Base-by-base conservation (phyloP, 2,113 vertebrate species). In the Regulus satrapa region DNA sequence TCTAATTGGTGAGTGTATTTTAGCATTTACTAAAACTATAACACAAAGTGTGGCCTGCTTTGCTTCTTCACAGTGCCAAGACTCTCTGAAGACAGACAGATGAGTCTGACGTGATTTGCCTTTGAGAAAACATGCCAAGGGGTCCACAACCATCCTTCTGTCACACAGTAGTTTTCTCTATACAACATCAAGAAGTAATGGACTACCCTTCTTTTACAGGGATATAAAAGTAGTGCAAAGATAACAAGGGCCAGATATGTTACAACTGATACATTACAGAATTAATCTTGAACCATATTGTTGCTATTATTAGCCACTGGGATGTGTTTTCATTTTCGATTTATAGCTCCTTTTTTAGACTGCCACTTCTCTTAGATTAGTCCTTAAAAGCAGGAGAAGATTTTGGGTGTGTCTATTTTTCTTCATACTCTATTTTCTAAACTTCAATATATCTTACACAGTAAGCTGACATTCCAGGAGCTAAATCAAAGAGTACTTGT, bases 21-120 rank as follows among this genome's bases (percentile, higher is more conserved):
- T 73, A 18, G 13, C 41, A 52, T 18, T 79, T 62, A 48, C 12
- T 66, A 56, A 80, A 88, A 43, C 31, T 52, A 4, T 43, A 59
- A 55, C 25, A 54, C 12, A 46, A 83, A 64, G 2, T 0, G 0
- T 40, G 20, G 14, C 10, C 32, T 34, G 25, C 14, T 88, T 58
- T 82, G 18, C 14, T 61, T 34, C 52, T 40, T 41, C 67, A 49
- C 36, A 48, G 11, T 48, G 6, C 17, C 80, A 48, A 83, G 45
- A 51, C 19, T 56, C 32, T 34, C 6, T 20, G 34, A 40, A 69
- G 36, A 46, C 11, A 49, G 18, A 55, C 36, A 16, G 36, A 14
- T 1, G 4, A 89, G 17, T 29, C 40, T 73, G 58, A 32, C 79
- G 14, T 29, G 23, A 64, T 32, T 36, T 79, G 10, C 9, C 59